Evolutionary conservation across 2,888 invertebrate genomes (phyloP).

Genomic region (Thera obeliscata): DNA sequence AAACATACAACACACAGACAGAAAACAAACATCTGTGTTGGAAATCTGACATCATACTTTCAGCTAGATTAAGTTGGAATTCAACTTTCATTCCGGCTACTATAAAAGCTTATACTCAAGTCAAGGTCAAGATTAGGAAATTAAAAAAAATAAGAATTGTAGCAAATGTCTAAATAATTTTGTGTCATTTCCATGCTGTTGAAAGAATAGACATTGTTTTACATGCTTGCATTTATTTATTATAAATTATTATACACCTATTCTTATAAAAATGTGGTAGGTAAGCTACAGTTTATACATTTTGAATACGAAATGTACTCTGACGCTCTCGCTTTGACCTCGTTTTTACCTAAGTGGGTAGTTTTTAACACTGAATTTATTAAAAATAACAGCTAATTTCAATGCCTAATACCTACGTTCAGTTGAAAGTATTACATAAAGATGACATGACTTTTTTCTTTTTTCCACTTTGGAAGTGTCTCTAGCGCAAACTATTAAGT

Average conservation of each 20-base stretch:
- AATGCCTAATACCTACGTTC: neutral
- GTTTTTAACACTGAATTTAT: conserved; percentile 42
- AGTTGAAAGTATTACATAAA: neutral
- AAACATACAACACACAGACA: too few relatives aligned
- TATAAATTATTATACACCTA: conserved; percentile 31
- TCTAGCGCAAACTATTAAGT: too few relatives aligned
- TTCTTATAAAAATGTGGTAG: neutral
- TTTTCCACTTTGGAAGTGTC: too few relatives aligned
- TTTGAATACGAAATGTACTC: conserved; percentile 37
- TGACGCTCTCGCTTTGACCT: conserved; percentile 44
- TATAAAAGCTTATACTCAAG: too few relatives aligned
- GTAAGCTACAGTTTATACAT: conserved; percentile 21
- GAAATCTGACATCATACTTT: too few relatives aligned
- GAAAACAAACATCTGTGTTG: too few relatives aligned
- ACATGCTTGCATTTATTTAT: conserved; percentile 51
- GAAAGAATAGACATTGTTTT: conserved; percentile 15
- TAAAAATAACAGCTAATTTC: neutral
- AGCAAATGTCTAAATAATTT: neutral
- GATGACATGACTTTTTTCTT: conserved; percentile 13
- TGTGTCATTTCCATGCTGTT: neutral
- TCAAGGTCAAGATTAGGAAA: too few relatives aligned
- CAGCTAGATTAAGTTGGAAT: too few relatives aligned
- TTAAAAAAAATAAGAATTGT: too few relatives aligned
- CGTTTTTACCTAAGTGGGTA: conserved; percentile 59
- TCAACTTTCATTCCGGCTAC: too few relatives aligned